Base-by-base conservation (phyloP, 2,888 invertebrate species). In the Altica lythri region DNA sequence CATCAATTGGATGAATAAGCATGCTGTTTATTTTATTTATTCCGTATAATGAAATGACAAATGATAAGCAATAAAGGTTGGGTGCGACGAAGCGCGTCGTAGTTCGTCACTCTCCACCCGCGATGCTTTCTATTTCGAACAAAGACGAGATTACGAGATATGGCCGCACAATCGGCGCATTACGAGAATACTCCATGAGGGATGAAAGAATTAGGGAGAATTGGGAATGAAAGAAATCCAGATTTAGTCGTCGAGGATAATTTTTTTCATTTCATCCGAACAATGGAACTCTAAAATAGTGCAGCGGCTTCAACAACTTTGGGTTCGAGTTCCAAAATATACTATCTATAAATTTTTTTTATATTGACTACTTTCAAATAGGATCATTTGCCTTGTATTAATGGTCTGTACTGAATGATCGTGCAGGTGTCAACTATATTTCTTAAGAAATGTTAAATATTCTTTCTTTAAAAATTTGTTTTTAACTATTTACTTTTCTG, bases 131-230 rank as follows among this genome's bases (percentile, higher is more conserved):
- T 58, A 63, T 64, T 66, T 67, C 60, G 66, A 59, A 66, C 68
- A 68, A 68, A 65, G 63, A 62, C 54, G 62, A 64, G 67, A 68
- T 67, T 67, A 68, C 60, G 59, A 61, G 67, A 66, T 65, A 66
- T 59, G 64, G 62, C 59, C 60, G 62, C 61, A 69, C 68, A 69
- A 69, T 68, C 62, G 64, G 59, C 59, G 64, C 65, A 68, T 68
- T 66, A 68, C 64, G 65, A 61, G 63, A 48, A 53, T 53, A 43
- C 53, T 63, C 64, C 63, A 57, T 46, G 46, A 58, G 60, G 61
- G 63, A 55, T 46, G 43, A 47, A 53, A 51, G 43, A 53, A 52
- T 45, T 32, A 40, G 50, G 54, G 56, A 49, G 49, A 49, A 49
- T 49, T 49, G 59, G 40, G 18, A 51, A 54, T 49, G 46, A 50